Percentiles rank a stretch among this genome's conserved stretches.
Conservation (phyloP, 2,888 invertebrate genomes). For the Selenia dentaria region DNA sequence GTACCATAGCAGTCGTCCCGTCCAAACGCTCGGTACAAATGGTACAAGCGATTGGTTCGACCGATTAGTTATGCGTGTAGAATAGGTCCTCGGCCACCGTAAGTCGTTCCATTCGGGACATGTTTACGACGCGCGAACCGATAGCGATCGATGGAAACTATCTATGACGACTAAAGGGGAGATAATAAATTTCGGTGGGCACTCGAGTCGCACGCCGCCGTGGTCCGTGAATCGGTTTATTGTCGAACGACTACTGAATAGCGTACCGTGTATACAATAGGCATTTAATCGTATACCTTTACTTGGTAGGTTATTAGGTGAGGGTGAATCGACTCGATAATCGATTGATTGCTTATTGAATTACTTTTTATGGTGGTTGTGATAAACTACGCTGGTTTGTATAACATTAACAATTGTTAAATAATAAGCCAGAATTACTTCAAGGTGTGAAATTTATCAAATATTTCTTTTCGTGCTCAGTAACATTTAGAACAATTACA, state of each 20-base stretch:
- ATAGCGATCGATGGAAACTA: conserved; percentile 39
- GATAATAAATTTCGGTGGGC: conserved; percentile 35
- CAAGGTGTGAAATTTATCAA: too few relatives aligned
- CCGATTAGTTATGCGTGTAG: conserved; percentile 9
- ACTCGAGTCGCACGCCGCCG: conserved; percentile 32
- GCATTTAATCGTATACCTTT: conserved; percentile 2
- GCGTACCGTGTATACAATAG: conserved; percentile 13
- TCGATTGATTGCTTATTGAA: conserved; percentile 27
- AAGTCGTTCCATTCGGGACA: conserved; percentile 29
- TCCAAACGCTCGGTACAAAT: neutral
- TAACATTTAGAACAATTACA: too few relatives aligned
- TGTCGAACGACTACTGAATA: conserved; percentile 28
- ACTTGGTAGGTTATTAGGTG: conserved; percentile 27
- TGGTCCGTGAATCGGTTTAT: conserved; percentile 27
- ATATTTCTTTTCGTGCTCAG: too few relatives aligned
- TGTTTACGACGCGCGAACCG: conserved; percentile 35
- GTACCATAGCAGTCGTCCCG: neutral
- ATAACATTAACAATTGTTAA: too few relatives aligned
- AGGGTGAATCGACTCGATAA: conserved; percentile 27
- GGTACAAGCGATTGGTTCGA: conserved; percentile 4
- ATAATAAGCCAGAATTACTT: too few relatives aligned
- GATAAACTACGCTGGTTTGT: neutral
- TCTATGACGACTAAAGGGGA: conserved; percentile 43
- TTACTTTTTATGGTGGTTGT: neutral
- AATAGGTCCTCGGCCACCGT: conserved; percentile 15